Percentiles rank a stretch among this genome's conserved stretches.
phyloP scores from a whole-genome alignment of 2,797 vertebrate genomes.

The Rhyacichthys aspro region DNA sequence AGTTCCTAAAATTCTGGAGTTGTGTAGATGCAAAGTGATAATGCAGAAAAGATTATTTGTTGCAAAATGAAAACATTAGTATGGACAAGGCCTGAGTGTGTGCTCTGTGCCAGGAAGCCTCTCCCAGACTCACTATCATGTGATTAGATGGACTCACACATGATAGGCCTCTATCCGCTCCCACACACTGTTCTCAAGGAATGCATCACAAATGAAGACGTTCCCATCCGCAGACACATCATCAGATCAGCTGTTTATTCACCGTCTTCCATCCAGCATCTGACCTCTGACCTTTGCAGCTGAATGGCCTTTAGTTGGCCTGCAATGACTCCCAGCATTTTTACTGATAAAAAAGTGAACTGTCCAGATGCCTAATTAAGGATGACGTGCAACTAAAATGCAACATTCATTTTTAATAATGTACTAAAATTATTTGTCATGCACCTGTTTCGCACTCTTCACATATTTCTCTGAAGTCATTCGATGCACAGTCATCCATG shows the following conservation, averaged over 20 bases:
- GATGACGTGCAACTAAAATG: no score
- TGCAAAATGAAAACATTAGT: not conserved
- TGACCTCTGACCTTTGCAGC: slow-evolving; percentile 47
- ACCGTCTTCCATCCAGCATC: slow-evolving; percentile 19
- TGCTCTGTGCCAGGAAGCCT: slow-evolving; percentile 67
- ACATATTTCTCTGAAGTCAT: no score
- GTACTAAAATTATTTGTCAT: no score
- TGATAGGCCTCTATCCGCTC: slow-evolving; percentile 66
- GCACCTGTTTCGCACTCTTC: no score
- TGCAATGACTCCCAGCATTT: not conserved
- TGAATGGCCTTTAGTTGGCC: not conserved
- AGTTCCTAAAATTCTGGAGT: not conserved
- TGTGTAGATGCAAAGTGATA: not conserved
- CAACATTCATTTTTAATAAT: no score
- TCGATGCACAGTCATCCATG: no score
- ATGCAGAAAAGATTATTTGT: not conserved
- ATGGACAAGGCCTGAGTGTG: not conserved
- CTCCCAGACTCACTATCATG: slow-evolving; percentile 73
- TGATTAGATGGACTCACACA: slow-evolving; percentile 77
- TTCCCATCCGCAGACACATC: slow-evolving; percentile 43
- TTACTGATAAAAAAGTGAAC: not conserved
- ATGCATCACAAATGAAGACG: slow-evolving; percentile 19
- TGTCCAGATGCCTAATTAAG: no score
- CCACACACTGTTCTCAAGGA: slow-evolving; percentile 48
- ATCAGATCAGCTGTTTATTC: slow-evolving; percentile 45